Evolutionary conservation across 2,888 invertebrate genomes (phyloP).

Genomic region (Pogonocherus hispidulus): DNA sequence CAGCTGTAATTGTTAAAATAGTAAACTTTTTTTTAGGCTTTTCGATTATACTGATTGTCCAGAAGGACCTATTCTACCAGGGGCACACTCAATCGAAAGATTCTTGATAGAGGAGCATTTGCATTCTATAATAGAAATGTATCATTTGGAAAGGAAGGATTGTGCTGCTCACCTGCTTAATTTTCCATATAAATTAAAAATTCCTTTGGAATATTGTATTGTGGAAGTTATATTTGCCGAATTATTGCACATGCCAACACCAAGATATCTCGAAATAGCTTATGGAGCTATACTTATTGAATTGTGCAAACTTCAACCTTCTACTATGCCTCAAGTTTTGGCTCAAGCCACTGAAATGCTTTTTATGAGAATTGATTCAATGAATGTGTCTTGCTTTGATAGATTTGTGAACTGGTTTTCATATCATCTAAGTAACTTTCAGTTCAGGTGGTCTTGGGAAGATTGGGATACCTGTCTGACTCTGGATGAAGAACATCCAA

Average conservation of each 20-base stretch:
- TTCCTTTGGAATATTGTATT: constrained; percentile 97
- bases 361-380: constrained; percentile 94
- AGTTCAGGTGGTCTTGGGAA: constrained; percentile 99
- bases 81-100: constrained; percentile 96
- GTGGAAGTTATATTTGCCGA: constrained; percentile 97
- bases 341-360: constrained; percentile 98
- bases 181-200: constrained; percentile 93
- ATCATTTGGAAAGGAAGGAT: constrained; percentile 91
- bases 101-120: constrained; percentile 98
- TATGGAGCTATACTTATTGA: constrained; percentile 97
- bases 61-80: constrained; percentile 91
- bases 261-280: constrained; percentile 90
- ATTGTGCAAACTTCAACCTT: constrained; percentile 95
- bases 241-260: constrained; percentile 91
- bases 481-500: constrained; percentile 89
- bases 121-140: constrained; percentile 91
- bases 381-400: constrained; percentile 98
- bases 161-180: constrained; percentile 93
- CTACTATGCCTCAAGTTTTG: constrained; percentile 96
- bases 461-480: constrained; percentile 93
- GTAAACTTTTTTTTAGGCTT: constrained; percentile 73
- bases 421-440: constrained; percentile 98
- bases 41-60: constrained; percentile 99
- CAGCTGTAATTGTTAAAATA: not conserved
- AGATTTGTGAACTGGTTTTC: constrained; percentile 98